A percentile compares a stretch with the other conserved stretches of the same genome.
phyloP scores from a whole-genome alignment of 2,113 vertebrate species.

The Riparia riparia region DNA sequence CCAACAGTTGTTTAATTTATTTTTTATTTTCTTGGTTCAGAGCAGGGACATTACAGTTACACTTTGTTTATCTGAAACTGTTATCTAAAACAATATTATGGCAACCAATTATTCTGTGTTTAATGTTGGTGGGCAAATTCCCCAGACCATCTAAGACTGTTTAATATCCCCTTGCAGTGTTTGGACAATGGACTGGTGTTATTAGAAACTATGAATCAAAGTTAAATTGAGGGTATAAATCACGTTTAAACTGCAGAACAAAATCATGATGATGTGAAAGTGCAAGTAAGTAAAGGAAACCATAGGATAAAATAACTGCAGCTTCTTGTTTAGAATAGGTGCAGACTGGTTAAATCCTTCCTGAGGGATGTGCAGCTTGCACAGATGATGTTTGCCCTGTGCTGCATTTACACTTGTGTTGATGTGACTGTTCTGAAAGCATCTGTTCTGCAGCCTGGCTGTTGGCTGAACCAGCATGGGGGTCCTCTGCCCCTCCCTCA shows the following conservation, averaged over 20 bases:
- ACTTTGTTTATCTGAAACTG: slow-evolving; percentile 6
- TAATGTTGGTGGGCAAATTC: slow-evolving; percentile 23
- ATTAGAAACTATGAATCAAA: slow-evolving; percentile 58
- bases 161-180: slow-evolving; percentile 26
- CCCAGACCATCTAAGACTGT: neutral
- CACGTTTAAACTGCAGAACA: slow-evolving; percentile 27
- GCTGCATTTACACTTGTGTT: neutral
- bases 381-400: neutral
- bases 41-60: neutral
- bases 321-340: neutral
- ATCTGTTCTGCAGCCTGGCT: neutral
- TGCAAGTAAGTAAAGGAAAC: neutral
- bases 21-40: neutral
- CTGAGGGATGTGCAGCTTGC: neutral
- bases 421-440: neutral
- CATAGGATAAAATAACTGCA: neutral
- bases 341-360: neutral
- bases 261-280: neutral
- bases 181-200: slow-evolving; percentile 39
- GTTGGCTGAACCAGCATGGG: rapidly evolving
- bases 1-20: neutral
- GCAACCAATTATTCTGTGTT: slow-evolving; percentile 20
- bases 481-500: neutral
- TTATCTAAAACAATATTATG: slow-evolving; percentile 14
- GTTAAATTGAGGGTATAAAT: slow-evolving; percentile 45